Evolutionary conservation across 2,888 invertebrate genomes (phyloP).

Genomic region (Bugulina stolonifera): DNA sequence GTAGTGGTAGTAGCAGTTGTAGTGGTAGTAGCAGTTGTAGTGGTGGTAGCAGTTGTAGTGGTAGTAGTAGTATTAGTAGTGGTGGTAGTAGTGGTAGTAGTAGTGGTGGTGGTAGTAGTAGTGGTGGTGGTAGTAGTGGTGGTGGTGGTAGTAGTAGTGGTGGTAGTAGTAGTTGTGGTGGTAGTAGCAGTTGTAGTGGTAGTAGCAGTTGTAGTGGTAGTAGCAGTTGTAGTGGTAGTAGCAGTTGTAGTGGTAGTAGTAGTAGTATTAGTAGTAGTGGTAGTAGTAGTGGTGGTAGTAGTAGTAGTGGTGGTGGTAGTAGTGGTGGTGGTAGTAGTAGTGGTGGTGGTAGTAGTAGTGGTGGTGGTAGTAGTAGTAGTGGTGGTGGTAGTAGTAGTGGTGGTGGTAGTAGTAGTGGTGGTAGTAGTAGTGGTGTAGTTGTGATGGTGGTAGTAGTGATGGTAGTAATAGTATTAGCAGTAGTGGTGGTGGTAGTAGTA

Average conservation of each 20-base stretch:
- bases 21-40: constrained; percentile 27
- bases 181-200: constrained; percentile 28
- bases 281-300: constrained; percentile 20
- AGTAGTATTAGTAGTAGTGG: constrained; percentile 21
- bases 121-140: constrained; percentile 26
- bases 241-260: constrained; percentile 19
- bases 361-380: constrained; percentile 25
- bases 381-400: constrained; percentile 26
- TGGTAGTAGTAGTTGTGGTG: constrained; percentile 28
- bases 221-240: constrained; percentile 21
- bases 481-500: background rate
- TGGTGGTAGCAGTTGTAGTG: constrained; percentile 23
- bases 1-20: background rate
- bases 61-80: background rate
- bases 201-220: constrained; percentile 28
- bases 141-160: constrained; percentile 28
- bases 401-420: constrained; percentile 26
- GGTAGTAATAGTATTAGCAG: background rate
- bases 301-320: constrained; percentile 23
- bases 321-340: constrained; percentile 26
- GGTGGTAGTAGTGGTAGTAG: constrained; percentile 26
- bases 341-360: constrained; percentile 24
- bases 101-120: constrained; percentile 24
- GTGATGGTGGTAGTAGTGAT: background rate
- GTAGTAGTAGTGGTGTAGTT: constrained; percentile 25